Conservation (phyloP, 2,113 vertebrate genomes). For the Cairina moschata region DNA sequence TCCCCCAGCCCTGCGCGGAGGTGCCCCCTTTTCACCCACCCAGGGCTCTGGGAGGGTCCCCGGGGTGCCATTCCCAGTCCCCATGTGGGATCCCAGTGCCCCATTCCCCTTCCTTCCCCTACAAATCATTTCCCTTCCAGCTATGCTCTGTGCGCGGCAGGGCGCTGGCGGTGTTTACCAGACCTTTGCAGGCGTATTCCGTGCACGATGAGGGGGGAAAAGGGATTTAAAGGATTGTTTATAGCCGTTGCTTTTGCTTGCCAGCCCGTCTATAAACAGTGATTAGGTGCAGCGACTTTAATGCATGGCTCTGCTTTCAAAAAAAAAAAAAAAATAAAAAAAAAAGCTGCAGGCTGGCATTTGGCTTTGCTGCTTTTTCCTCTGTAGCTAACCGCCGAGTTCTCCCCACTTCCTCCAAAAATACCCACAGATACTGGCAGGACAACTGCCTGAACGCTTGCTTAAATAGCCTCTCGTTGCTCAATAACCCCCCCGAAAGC, state of each 20-base stretch:
- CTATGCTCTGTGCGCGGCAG: not conserved
- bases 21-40: not conserved
- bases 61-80: fast-evolving
- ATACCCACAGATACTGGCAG: not conserved
- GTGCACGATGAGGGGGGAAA: not conserved
- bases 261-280: not conserved
- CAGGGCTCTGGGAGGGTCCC: not conserved
- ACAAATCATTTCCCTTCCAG: not conserved
- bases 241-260: not conserved
- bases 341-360: fast-evolving
- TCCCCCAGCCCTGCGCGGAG: not conserved
- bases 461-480: not conserved
- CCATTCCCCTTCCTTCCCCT: not conserved
- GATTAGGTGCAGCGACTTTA: conserved; percentile 12
- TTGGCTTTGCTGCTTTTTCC: not conserved
- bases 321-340: too few species aligned
- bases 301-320: not conserved
- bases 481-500: not conserved
- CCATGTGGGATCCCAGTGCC: fast-evolving
- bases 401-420: conserved; percentile 36
- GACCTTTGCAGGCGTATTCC: not conserved
- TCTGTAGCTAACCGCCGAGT: not conserved
- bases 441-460: not conserved
- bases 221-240: not conserved
- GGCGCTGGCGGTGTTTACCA: fast-evolving